Base-by-base conservation (phyloP, 2,888 invertebrate genomes). In the Drosophila mettleri region DNA sequence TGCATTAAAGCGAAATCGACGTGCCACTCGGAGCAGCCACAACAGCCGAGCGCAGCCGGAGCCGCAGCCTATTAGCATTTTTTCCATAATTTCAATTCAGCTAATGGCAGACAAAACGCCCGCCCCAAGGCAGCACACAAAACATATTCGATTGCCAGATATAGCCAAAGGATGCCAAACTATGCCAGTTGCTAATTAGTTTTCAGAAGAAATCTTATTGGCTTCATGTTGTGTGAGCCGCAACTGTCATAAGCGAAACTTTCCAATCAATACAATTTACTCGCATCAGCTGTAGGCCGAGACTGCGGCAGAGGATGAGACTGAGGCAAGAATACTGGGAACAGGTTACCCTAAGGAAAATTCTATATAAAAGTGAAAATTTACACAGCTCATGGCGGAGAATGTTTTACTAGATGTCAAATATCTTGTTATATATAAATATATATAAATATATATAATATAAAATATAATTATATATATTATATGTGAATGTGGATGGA, bases 191-290 rank as follows among this genome's bases (percentile, higher is more conserved):
- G 58, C 88, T 88, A 88, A 88, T 82, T 82, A 84, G 89, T 85
- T 84, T 67, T 73, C 66, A 64, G 48, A 46, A 67, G 85, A 89
- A 84, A 87, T 85, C 79, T 69, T 85, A 64, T 80, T 88, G 86
- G 85, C 5, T 67, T 74, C 52, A 31, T 48, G 45, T 63, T 73
- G 51, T 54, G 48, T 43, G 38, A 46, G 22, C 54, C 46, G 52
- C 67, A 48, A n/a, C n/a, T 73, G 70, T 73, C 87, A 78, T 76
- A 75, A 59, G 61, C 63, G 45, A 63, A 79, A 79, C 64, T 69
- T 69, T 66, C 75, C 71, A 71, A 74, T 74, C 79, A 74, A 79
- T 81, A 68, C 46, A 14, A 46, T 34, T 36, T 22, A 45, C 38
- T 39, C 36, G 34, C 53, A 58, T 20, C 46, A 24, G 10, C 51